Evolutionary conservation across 2,888 invertebrate genomes (phyloP).

Genomic region (Unio delphinus): DNA sequence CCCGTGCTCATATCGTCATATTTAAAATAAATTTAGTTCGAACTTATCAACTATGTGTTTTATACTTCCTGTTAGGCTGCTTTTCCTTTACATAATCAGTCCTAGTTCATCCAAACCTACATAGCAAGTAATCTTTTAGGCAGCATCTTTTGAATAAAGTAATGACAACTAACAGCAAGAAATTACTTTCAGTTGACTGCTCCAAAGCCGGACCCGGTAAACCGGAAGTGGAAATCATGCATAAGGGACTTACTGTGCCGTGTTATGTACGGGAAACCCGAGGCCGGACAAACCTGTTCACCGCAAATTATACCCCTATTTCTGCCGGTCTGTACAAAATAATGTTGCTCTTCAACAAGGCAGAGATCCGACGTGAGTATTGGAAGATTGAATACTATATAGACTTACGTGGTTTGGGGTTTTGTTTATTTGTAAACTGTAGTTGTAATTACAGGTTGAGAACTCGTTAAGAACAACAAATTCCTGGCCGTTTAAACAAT

Average conservation of each 20-base stretch:
- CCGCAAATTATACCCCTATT: conserved; percentile 86
- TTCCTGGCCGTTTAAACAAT: background rate
- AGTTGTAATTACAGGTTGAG: no score
- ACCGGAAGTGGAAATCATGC: conserved; percentile 86
- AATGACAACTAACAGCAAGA: no score
- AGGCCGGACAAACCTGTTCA: conserved; percentile 27
- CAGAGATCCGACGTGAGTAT: conserved; percentile 55
- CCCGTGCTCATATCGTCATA: no score
- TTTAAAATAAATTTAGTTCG: no score
- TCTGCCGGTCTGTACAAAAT: conserved; percentile 85
- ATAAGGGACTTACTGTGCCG: conserved; percentile 73
- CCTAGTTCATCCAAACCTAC: no score
- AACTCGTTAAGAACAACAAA: background rate
- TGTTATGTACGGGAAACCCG: conserved; percentile 77
- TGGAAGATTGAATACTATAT: background rate
- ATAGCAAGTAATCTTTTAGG: no score
- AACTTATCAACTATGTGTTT: no score
- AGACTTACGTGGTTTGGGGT: no score
- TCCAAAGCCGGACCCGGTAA: conserved; percentile 93
- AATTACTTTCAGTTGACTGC: conserved; percentile 79
- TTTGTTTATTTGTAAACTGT: no score
- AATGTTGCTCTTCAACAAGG: conserved; percentile 55
- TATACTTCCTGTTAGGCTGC: no score
- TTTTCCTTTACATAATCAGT: no score
- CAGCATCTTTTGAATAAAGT: no score